phyloP scores from a whole-genome alignment of 2,113 vertebrate species.

The Oreotrochilus melanogaster region DNA sequence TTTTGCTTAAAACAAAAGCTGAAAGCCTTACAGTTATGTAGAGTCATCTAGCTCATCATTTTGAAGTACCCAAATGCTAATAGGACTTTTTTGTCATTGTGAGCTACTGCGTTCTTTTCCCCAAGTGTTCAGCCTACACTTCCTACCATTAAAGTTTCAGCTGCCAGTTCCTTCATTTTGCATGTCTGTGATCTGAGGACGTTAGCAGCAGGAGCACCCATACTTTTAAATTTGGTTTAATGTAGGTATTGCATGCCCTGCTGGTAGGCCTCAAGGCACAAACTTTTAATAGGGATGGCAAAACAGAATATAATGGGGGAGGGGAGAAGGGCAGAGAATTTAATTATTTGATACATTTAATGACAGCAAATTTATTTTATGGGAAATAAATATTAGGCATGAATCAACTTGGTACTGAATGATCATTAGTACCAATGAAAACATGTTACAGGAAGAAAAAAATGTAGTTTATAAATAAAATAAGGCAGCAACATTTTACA shows the following conservation, averaged over 20 bases:
- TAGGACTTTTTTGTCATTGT: constrained; percentile 71
- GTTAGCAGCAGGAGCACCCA: constrained; percentile 83
- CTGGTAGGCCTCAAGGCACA: constrained; percentile 83
- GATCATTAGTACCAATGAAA: background rate
- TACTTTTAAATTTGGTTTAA: constrained; percentile 86
- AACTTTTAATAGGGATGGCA: constrained; percentile 74
- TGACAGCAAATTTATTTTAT: constrained; percentile 15
- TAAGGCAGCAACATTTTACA: background rate
- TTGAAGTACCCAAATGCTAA: constrained; percentile 65
- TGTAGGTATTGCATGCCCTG: constrained; percentile 81
- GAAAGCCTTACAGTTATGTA: constrained; percentile 17
- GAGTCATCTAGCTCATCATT: constrained; percentile 29
- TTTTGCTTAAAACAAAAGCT: constrained; percentile 48
- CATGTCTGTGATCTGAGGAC: constrained; percentile 82
- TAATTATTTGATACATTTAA: constrained; percentile 63
- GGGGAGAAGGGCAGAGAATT: background rate
- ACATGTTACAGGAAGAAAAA: background rate
- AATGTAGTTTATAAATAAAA: background rate
- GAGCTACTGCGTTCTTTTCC: constrained; percentile 57
- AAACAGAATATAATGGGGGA: constrained; percentile 59
- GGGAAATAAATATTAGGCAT: background rate
- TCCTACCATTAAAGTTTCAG: constrained; percentile 81
- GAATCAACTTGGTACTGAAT: background rate
- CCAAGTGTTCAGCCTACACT: constrained; percentile 69
- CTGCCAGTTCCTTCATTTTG: constrained; percentile 83